Evolutionary conservation across 2,113 vertebrate genomes (phyloP).

Genomic region (Myiopsitta monachus): DNA sequence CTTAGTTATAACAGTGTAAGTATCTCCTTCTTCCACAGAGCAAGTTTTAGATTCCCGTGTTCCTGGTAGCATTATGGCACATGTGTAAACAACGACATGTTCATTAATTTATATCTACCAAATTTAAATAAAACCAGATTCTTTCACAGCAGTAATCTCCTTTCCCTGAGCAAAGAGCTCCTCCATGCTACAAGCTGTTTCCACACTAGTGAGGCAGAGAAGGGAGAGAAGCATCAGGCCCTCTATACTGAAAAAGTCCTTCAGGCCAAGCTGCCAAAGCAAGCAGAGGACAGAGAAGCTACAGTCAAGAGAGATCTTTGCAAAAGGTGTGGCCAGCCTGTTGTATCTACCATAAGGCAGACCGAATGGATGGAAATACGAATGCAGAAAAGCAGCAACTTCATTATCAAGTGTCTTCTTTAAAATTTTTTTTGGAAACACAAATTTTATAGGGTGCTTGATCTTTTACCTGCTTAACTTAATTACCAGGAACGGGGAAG

Average conservation of each 20-base stretch:
- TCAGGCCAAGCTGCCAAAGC: not conserved
- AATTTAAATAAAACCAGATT: not conserved
- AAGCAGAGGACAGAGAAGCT: not conserved
- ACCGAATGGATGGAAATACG: not conserved
- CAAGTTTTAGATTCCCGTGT: not conserved
- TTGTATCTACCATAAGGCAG: not conserved
- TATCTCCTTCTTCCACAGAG: not conserved
- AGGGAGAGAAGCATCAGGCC: not conserved
- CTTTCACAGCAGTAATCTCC: not conserved
- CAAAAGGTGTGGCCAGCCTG: not conserved
- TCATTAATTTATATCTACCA: not conserved
- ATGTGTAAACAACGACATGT: not conserved
- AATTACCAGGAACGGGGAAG: not conserved
- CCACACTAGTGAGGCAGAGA: not conserved
- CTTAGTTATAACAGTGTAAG: not conserved
- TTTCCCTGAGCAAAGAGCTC: not conserved
- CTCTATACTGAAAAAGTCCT: not conserved
- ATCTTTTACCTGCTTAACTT: not conserved
- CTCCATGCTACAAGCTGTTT: not conserved
- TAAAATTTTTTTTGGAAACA: not conserved
- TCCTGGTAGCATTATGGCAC: not conserved
- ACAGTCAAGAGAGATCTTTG: not conserved
- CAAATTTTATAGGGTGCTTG: not conserved
- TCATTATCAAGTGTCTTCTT: not conserved
- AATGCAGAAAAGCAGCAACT: not conserved